Evolutionary conservation across 2,797 vertebrate genomes (phyloP).

Genomic region (Pempheris klunzingeri): DNA sequence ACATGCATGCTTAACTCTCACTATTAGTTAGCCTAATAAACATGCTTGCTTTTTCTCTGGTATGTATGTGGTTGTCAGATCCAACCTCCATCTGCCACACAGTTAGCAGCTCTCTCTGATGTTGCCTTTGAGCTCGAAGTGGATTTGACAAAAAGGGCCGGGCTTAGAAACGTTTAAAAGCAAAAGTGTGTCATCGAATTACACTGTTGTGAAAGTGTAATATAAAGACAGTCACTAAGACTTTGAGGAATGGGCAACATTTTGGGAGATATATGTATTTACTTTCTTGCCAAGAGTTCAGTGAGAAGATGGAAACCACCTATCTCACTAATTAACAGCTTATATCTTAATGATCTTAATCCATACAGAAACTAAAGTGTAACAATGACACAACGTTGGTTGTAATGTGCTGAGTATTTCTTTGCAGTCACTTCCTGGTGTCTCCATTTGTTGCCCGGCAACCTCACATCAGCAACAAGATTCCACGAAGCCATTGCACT

Average conservation of each 20-base stretch:
- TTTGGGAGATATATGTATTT: background rate
- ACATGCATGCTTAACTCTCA: conserved; percentile 71
- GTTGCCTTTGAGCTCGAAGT: conserved; percentile 35
- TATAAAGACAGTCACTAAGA: background rate
- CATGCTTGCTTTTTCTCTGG: conserved; percentile 62
- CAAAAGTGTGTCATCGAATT: background rate
- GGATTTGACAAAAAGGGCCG: conserved; percentile 2
- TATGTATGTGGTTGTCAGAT: conserved; percentile 62
- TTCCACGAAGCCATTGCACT: background rate
- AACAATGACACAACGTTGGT: background rate
- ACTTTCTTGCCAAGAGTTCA: conserved; percentile 1
- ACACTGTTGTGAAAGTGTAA: background rate
- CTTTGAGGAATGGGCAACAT: conserved; percentile 5
- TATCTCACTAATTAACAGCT: no score
- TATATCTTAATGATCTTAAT: no score
- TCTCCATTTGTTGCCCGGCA: background rate
- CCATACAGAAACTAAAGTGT: background rate
- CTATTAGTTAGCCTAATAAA: conserved; percentile 72
- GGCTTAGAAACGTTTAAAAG: conserved; percentile 26
- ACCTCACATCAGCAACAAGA: background rate
- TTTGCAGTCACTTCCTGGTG: background rate
- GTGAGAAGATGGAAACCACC: conserved; percentile 4
- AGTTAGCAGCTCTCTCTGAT: conserved; percentile 61
- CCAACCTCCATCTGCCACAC: conserved; percentile 54
- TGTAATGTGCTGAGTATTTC: background rate